A percentile compares a stretch with the other conserved stretches of the same genome.
phyloP scores from a whole-genome alignment of 2,113 vertebrate genomes.

The Steatornis caripensis region DNA sequence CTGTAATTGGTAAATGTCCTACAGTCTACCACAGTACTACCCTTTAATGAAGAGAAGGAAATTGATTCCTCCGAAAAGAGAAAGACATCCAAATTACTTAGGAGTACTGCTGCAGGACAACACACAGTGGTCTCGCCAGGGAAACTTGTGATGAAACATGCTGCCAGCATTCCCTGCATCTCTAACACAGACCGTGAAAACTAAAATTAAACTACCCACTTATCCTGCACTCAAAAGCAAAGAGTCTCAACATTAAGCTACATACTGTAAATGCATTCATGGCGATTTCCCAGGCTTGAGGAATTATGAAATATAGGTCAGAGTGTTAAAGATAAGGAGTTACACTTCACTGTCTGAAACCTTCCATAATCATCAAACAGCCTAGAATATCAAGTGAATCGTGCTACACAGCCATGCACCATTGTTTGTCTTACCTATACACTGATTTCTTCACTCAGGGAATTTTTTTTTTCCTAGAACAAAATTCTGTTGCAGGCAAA shows the following conservation, averaged over 20 bases:
- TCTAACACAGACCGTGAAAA: background rate
- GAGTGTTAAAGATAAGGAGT: background rate
- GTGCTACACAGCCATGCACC: background rate
- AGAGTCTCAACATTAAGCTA: background rate
- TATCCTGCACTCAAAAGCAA: background rate
- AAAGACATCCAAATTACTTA: background rate
- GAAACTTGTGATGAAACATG: background rate
- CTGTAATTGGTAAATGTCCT: background rate
- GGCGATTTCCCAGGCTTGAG: background rate
- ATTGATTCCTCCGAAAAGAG: background rate
- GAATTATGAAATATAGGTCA: background rate
- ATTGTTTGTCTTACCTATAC: background rate
- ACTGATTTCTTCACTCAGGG: background rate
- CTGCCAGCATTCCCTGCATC: background rate
- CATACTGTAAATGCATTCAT: background rate
- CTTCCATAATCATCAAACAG: background rate
- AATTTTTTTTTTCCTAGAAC: background rate
- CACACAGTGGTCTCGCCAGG: fast-evolving
- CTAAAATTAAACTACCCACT: background rate
- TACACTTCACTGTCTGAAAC: background rate
- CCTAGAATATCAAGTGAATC: background rate
- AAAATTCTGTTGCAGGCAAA: background rate
- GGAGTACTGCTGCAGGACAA: background rate
- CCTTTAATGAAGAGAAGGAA: background rate
- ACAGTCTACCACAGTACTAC: background rate